Conservation (phyloP, 2,888 invertebrate species). For the Drosophila parthenogenetica region DNA sequence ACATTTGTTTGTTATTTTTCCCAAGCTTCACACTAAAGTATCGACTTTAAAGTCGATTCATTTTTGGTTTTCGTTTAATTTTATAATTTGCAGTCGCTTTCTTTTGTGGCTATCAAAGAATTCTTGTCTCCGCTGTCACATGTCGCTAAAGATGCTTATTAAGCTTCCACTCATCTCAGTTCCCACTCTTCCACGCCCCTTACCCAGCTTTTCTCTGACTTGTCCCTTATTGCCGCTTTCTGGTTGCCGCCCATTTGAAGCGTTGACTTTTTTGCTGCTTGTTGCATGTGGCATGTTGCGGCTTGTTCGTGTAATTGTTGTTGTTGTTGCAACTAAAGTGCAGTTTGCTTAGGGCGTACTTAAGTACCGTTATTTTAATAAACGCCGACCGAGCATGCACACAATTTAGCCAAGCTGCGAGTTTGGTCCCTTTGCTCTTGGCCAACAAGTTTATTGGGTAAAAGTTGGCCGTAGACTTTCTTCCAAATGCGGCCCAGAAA, state of each 20-base stretch:
- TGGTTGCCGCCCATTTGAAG: constrained; percentile 51
- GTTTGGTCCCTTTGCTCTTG: constrained; percentile 1
- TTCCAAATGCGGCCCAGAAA: constrained; percentile 32
- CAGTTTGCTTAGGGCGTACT: constrained; percentile 79
- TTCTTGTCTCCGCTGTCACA: constrained; percentile 32
- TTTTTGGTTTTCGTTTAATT: neutral
- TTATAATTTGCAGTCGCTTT: constrained; percentile 31
- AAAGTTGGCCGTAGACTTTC: constrained; percentile 59
- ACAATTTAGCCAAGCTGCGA: constrained; percentile 20
- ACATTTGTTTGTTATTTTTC: neutral
- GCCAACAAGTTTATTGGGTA: constrained; percentile 31
- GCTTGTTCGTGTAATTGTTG: constrained; percentile 29
- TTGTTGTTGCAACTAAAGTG: constrained; percentile 46
- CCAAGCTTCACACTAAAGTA: neutral
- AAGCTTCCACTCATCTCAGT: constrained; percentile 21
- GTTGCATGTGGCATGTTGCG: constrained; percentile 35
- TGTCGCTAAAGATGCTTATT: constrained; percentile 57
- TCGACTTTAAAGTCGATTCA: neutral
- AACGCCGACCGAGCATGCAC: constrained; percentile 71
- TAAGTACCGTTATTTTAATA: constrained; percentile 82
- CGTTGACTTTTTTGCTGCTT: constrained; percentile 24
- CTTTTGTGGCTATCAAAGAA: constrained; percentile 15
- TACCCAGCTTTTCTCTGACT: neutral
- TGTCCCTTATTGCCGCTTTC: constrained; percentile 28
- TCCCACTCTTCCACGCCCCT: constrained; percentile 5